Percentiles rank a stretch among this genome's conserved stretches.
These are phyloP conservation scores for Globodera ellingtonae DNA, from an alignment of 1,140 invertebrate genomes.

Conservation along the genomic window DNA sequence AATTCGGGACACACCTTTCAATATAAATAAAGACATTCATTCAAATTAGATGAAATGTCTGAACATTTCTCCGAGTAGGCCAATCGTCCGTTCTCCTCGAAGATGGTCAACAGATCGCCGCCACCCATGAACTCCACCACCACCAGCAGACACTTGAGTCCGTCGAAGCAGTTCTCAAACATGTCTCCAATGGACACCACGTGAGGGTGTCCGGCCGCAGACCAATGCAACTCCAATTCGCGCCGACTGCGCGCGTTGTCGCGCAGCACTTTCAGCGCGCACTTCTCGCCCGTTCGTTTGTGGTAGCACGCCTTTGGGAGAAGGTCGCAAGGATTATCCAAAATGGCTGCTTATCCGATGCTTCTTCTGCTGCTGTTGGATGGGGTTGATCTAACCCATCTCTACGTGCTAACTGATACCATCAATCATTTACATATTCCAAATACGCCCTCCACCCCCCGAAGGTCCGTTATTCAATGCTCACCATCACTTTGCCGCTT, in stretches of 20 bases:
- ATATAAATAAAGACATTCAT: background rate
- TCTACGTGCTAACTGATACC: no score
- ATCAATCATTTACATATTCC: no score
- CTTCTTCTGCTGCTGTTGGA: no score
- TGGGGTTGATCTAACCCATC: no score
- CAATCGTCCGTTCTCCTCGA: slow-evolving; percentile 55
- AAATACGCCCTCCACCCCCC: background rate
- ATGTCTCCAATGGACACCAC: slow-evolving; percentile 92
- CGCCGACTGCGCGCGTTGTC: slow-evolving; percentile 87
- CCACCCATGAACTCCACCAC: slow-evolving; percentile 99
- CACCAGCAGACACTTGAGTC: slow-evolving; percentile 85
- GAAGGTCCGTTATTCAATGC: background rate
- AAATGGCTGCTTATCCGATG: no score
- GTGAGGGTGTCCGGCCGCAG: slow-evolving; percentile 83
- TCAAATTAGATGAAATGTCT: background rate
- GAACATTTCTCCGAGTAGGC: slow-evolving; percentile 58
- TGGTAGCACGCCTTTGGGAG: slow-evolving; percentile 71
- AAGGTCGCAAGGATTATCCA: no score
- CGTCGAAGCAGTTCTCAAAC: slow-evolving; percentile 90
- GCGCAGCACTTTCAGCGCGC: slow-evolving; percentile 85
- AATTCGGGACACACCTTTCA: slow-evolving; percentile 82
- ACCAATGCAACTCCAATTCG: slow-evolving; percentile 93
- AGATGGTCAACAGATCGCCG: slow-evolving; percentile 82
- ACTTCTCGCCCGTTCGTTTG: slow-evolving; percentile 76
- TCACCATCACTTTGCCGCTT: slow-evolving; percentile 80